Base-by-base conservation (phyloP, 2,113 vertebrate species). In the Catharus bicknelli region DNA sequence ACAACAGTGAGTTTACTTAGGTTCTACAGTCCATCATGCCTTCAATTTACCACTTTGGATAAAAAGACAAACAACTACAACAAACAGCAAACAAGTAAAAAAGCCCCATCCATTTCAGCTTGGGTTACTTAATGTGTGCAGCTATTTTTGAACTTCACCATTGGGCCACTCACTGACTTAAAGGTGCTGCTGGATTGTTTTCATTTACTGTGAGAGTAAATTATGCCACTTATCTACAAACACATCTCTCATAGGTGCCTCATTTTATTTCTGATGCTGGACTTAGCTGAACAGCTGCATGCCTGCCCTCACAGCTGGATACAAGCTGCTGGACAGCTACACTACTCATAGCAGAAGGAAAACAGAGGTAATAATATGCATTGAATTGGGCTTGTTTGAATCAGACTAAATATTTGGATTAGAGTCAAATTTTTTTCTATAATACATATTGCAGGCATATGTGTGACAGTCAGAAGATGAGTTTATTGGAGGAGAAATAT, bases 331-430 rank as follows among this genome's bases (percentile, higher is more conserved):
- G 91, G 87, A 81, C 50, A 95, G 93, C 70, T 85, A 95, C 75
- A 22, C 61, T 29, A 25, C 89, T 51, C 80, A 29, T 1, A 36
- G 74, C 69, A 93, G 59, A 94, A 83, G 59, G 67, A 86, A 77
- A 95, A 68, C 50, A 54, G 48, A 93, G 79, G 77, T 82, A 97
- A 87, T 78, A 50, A 93, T 70, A 96, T n/a, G 45, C 67, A 88
- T 50, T 40, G 64, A 90, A 75, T 32, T 67, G 18, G 27, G 42
- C 61, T 89, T 89, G 62, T 72, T 67, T 80, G 42, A 90, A 63
- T 93, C 88, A 96, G 95, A 95, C 96, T 96, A 97, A 97, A 97
- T 96, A 97, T 94, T 96, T 87, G 63, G 77, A 94, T 94, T 55
- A 90, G 72, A 94, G 83, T 79, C 72, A 80, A 95, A 55, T 66